Evolutionary conservation across 2,888 invertebrate genomes (phyloP), one percentile per base, ranked within the genome.

Genomic region (Bellardia pandia): DNA sequence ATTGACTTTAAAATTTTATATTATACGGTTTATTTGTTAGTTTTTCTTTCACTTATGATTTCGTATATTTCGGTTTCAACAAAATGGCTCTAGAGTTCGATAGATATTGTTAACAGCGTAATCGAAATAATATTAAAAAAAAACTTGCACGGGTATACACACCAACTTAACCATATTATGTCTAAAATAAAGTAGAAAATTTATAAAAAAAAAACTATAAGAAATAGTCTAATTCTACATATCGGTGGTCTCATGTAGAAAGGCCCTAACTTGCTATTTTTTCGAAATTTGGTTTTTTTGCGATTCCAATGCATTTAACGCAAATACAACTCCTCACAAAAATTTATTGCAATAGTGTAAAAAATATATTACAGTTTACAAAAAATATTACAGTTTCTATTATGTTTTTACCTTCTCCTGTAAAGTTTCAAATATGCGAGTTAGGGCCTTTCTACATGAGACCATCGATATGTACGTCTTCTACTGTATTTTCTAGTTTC

Each of bases 11-110:
- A 85, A 86, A 90, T 91, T 91, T 91, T 91, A 30, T 8, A 23
- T 90, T 91, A 90, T 90, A 90, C 90, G 90, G 89, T 90, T 89
- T 48, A 51, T 45, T 68, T 68, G 68, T 68, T 45, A 16, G 62
- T 23, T 64, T 64, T 64, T 76, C 0, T 42, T 23, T 11, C 30
- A 53, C 45, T 30, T 5, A 13, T 62, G 5, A 3, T 37, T 1
- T 37, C 5, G 5, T 1, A 37, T 37, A 6, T 33, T 48, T 51
- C 51, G 51, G 56, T 23, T 23, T 45, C 23, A 45, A 45, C 7
- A 3, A 69, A 71, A 33, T 37, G 9, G 9, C 30, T 51, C 11
- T 48, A 69, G 37, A 60, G 14, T 14, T 74, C 7, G 14, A 74
- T 37, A 30, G 23, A 58, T 23, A 56, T 74, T 74, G 45, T 66